Percentiles rank a stretch among this genome's conserved stretches.
Evolutionary conservation across 2,797 vertebrate species (phyloP).

Genomic region (Galago senegalensis): DNA sequence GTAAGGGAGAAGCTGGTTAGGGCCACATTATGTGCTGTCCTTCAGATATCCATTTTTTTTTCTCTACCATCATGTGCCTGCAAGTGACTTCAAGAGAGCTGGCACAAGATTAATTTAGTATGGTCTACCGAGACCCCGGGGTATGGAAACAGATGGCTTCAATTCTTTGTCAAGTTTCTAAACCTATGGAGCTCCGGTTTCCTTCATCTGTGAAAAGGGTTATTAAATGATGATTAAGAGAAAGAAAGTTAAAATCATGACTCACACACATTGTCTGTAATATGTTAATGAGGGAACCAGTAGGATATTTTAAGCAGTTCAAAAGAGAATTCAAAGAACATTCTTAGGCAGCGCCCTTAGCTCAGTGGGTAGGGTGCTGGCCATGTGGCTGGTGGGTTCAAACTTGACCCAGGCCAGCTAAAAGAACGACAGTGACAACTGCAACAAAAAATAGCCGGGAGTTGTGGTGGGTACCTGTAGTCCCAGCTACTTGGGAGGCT

Average conservation of each 20-base stretch:
- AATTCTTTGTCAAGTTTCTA: background rate
- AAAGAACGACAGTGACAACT: no score
- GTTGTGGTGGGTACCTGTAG: no score
- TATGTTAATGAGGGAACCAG: background rate
- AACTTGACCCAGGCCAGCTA: no score
- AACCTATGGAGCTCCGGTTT: background rate
- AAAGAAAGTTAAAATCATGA: background rate
- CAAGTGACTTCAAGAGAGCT: background rate
- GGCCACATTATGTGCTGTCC: background rate
- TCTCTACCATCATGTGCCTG: background rate
- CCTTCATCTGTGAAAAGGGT: background rate
- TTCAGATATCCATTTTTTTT: background rate
- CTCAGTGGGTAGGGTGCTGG: no score
- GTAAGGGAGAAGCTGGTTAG: background rate
- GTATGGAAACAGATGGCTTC: background rate
- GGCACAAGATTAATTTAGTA: background rate
- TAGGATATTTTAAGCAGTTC: background rate
- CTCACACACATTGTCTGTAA: conserved; percentile 23
- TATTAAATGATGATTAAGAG: background rate
- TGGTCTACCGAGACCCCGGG: background rate
- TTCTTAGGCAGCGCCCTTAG: background rate
- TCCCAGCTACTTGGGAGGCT: no score
- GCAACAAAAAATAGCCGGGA: no score
- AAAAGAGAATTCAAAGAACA: conserved; percentile 21
- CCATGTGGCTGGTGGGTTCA: no score